A percentile compares a stretch with the other conserved stretches of the same genome.
Conservation (phyloP, 1,140 invertebrate species). For the Polyergus mexicanus region DNA sequence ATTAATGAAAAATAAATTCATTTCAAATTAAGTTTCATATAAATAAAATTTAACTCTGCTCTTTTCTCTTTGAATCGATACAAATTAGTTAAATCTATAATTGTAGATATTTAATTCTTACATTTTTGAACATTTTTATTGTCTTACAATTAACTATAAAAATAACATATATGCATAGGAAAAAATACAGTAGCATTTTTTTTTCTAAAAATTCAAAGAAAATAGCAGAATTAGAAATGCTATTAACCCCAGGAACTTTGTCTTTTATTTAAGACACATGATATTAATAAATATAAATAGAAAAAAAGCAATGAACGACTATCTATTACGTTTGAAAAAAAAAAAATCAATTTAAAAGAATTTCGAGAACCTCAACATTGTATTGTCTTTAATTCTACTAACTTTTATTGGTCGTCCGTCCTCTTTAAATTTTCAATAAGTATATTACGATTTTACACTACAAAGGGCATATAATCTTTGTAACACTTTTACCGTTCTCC, state of each 20-base stretch:
- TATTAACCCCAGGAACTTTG: background rate
- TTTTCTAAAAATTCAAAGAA: background rate
- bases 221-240: background rate
- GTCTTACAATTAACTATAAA: constrained; percentile 13
- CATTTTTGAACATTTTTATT: constrained; percentile 29
- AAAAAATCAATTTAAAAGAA: background rate
- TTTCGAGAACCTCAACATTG: background rate
- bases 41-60: background rate
- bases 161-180: background rate
- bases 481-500: background rate
- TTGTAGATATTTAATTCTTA: constrained; percentile 1
- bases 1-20: constrained; percentile 25
- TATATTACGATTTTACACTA: background rate
- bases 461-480: background rate
- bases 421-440: background rate
- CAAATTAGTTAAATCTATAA: background rate
- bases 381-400: background rate
- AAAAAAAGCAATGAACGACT: background rate
- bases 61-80: constrained; percentile 11
- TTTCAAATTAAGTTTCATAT: background rate
- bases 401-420: background rate
- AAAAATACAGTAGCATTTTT: background rate
- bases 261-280: background rate
- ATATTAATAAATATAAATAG: background rate
- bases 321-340: background rate